Percentiles rank a stretch among this genome's conserved stretches.
These are phyloP conservation scores for Seriola quinqueradiata DNA, from an alignment of 2,113 vertebrate species.

Conservation along the genomic window DNA sequence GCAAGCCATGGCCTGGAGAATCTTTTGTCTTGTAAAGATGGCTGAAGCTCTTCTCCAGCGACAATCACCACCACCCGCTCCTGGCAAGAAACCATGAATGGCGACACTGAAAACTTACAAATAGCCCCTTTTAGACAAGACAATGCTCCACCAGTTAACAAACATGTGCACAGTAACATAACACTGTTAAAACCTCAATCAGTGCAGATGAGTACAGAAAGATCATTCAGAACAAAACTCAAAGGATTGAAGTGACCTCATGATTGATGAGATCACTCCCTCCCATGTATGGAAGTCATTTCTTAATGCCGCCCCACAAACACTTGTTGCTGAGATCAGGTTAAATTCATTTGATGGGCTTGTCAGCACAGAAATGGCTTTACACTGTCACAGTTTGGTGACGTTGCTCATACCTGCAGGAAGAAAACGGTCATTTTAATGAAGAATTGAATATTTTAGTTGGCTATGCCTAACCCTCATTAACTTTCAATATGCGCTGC, in stretches of 20 bases:
- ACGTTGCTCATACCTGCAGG: conserved; percentile 30
- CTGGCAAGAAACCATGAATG: no score
- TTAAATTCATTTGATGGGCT: conserved; percentile 10
- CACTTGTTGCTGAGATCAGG: conserved; percentile 18
- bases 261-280: conserved; percentile 3
- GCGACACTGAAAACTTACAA: no score
- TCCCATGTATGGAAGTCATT: neutral
- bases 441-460: conserved; percentile 64
- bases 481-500: conserved; percentile 50
- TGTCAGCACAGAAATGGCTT: conserved; percentile 10
- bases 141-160: neutral
- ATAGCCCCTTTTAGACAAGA: no score
- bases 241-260: neutral
- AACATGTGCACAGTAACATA: neutral
- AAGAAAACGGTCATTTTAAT: conserved; percentile 54
- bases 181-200: neutral
- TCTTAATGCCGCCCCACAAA: neutral
- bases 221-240: neutral
- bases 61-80: no score
- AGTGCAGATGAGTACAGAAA: no score
- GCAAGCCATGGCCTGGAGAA: no score
- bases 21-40: no score
- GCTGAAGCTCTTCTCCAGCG: no score
- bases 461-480: conserved; percentile 59
- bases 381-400: conserved; percentile 12